These are phyloP conservation scores for Peromyscus polionotus DNA, from an alignment of 2,113 vertebrate genomes.

Conservation along the genomic window DNA sequence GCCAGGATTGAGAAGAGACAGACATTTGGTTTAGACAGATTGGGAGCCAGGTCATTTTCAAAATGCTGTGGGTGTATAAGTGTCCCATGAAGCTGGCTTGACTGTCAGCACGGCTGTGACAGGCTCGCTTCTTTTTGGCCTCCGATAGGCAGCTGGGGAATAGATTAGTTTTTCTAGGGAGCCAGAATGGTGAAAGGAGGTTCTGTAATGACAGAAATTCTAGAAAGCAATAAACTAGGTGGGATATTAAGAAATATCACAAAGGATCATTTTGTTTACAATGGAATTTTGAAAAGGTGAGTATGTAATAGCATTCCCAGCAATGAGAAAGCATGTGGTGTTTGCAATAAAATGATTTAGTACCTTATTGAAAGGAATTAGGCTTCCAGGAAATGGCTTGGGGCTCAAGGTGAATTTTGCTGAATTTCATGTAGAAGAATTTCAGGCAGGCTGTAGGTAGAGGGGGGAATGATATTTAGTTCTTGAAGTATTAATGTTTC, in stretches of 20 bases:
- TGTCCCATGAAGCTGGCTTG: conserved; percentile 79
- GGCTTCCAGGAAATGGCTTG: conserved; percentile 56
- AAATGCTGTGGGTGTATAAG: conserved; percentile 79
- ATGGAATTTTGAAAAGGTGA: conserved; percentile 60
- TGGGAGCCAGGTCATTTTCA: conserved; percentile 81
- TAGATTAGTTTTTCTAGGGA: neutral
- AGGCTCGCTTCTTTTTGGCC: conserved; percentile 72
- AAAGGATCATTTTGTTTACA: conserved; percentile 65
- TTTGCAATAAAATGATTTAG: conserved; percentile 63
- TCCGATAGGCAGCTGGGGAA: conserved; percentile 63
- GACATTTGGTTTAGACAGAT: conserved; percentile 80
- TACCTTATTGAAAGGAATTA: conserved; percentile 62
- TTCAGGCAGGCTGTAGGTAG: conserved; percentile 8
- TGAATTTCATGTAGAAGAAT: conserved; percentile 30
- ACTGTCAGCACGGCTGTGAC: conserved; percentile 53
- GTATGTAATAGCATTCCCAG: neutral
- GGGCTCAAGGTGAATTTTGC: conserved; percentile 48
- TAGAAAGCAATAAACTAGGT: conserved; percentile 73
- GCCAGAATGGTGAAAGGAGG: neutral
- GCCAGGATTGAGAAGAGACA: conserved; percentile 71
- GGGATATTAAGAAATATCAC: conserved; percentile 65
- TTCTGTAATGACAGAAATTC: conserved; percentile 74
- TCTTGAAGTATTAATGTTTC: conserved; percentile 40
- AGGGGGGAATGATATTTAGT: neutral
- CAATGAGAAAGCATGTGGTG: conserved; percentile 39